phyloP scores from a whole-genome alignment of 2,888 invertebrate genomes.

The Carabus problematicus region DNA sequence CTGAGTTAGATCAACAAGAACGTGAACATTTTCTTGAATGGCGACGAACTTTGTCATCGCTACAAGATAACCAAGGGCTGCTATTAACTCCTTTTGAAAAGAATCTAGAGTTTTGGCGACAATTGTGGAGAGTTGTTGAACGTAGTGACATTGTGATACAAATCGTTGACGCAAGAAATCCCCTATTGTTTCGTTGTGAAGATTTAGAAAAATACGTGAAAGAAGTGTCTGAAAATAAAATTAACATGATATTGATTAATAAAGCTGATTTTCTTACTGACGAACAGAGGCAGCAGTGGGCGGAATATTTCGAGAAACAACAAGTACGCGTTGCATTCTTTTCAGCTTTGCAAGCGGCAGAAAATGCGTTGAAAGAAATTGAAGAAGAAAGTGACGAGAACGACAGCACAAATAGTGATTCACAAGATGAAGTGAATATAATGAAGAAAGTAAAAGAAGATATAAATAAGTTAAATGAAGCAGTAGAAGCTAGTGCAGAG shows the following conservation, averaged over 20 bases:
- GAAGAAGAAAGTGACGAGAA: conserved; percentile 54
- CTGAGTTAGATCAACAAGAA: conserved; percentile 82
- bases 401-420: conserved; percentile 45
- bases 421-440: conserved; percentile 47
- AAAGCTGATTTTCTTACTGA: conserved; percentile 92
- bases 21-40: conserved; percentile 87
- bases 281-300: conserved; percentile 83
- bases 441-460: conserved; percentile 62
- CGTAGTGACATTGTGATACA: conserved; percentile 92
- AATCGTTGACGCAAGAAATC: conserved; percentile 96
- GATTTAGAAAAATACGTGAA: conserved; percentile 89
- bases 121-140: conserved; percentile 98
- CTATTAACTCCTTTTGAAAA: conserved; percentile 96
- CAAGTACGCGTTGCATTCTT: conserved; percentile 85
- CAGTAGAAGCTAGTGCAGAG: conserved; percentile 64
- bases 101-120: conserved; percentile 97
- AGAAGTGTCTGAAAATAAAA: conserved; percentile 75
- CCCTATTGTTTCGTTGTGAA: conserved; percentile 82
- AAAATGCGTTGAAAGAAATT: conserved; percentile 54
- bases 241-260: conserved; percentile 87
- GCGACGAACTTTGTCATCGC: conserved; percentile 80
- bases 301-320: conserved; percentile 78
- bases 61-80: conserved; percentile 81
- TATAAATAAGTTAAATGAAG: conserved; percentile 62
- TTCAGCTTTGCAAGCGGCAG: conserved; percentile 76